A percentile compares a stretch with the other conserved stretches of the same genome.
Evolutionary conservation across 2,113 vertebrate species (phyloP).

Genomic region (Myotis brandtii): DNA sequence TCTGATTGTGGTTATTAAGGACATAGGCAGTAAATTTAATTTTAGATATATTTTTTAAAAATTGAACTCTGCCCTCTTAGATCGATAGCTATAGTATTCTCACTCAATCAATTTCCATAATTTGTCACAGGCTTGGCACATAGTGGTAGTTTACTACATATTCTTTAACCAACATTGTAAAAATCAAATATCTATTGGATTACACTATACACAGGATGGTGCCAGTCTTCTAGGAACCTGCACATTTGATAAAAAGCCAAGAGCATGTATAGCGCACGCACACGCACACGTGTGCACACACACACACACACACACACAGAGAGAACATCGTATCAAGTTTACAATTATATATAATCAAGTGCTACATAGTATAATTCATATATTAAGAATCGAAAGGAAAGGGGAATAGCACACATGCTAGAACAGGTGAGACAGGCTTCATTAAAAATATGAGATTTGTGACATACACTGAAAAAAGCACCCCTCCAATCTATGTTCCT

Average conservation of each 20-base stretch:
- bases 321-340: neutral
- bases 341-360: constrained; percentile 12
- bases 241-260: constrained; percentile 9
- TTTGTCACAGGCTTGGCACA: neutral
- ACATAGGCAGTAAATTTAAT: constrained; percentile 43
- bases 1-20: constrained; percentile 1
- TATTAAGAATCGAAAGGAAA: neutral
- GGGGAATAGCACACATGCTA: neutral
- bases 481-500: neutral
- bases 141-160: neutral
- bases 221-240: neutral
- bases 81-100: neutral
- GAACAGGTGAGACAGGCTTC: neutral
- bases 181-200: constrained; percentile 6
- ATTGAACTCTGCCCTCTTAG: neutral
- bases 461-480: neutral
- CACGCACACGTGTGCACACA: neutral
- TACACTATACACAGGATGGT: neutral
- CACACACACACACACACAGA: neutral
- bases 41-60: constrained; percentile 9
- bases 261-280: neutral
- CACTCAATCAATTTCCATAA: neutral
- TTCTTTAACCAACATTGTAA: neutral
- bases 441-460: neutral
- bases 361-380: neutral